These are phyloP conservation scores for Pandion haliaetus DNA, from an alignment of 2,113 vertebrate genomes.

Conservation along the genomic window DNA sequence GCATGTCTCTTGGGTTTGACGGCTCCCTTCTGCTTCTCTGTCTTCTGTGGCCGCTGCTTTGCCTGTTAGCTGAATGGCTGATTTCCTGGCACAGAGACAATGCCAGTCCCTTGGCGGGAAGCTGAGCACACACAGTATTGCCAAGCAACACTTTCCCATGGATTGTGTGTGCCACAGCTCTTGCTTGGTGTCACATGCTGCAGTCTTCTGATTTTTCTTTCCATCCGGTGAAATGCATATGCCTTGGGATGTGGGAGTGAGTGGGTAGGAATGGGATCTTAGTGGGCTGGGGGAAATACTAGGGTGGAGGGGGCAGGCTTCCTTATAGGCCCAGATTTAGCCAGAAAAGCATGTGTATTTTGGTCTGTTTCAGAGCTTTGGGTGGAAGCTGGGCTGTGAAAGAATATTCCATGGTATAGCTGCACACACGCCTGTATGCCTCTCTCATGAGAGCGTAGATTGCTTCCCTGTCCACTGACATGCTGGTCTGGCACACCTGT, in stretches of 20 bases:
- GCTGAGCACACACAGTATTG: neutral
- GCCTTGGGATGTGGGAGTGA: accelerated
- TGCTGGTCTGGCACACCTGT: neutral
- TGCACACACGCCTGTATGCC: neutral
- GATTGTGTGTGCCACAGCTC: neutral
- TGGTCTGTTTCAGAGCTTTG: neutral
- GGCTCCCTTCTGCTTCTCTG: constrained; percentile 56
- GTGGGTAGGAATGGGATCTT: neutral
- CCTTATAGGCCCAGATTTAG: neutral
- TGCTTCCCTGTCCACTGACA: neutral
- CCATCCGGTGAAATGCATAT: accelerated
- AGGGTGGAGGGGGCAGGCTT: neutral
- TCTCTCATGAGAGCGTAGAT: neutral
- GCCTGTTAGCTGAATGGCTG: constrained; percentile 29
- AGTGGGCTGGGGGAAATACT: neutral
- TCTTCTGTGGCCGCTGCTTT: neutral
- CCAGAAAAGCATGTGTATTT: neutral
- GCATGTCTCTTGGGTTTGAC: neutral
- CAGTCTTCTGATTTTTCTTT: neutral
- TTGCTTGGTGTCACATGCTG: neutral
- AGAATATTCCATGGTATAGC: neutral
- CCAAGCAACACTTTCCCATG: constrained; percentile 31
- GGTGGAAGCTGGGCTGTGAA: neutral
- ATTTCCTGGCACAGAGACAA: constrained; percentile 46
- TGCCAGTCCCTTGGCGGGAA: neutral